Percentiles rank a stretch among this genome's conserved stretches.
phyloP scores from a whole-genome alignment of 64 coral and sea anemone genomes.

The Actinia tenebrosa region DNA sequence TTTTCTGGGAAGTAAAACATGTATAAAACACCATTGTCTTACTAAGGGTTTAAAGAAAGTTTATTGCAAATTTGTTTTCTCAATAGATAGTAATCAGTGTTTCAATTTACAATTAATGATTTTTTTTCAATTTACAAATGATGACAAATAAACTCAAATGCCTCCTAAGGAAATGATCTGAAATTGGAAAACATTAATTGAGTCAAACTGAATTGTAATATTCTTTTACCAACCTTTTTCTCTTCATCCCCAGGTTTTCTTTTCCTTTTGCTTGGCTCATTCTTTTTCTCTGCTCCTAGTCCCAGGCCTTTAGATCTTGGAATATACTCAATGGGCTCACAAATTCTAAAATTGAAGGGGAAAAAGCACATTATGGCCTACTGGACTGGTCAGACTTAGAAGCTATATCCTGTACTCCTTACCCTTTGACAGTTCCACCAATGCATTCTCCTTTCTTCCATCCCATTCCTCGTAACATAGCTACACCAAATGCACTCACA shows the following conservation, averaged over 20 bases:
- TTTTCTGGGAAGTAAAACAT: too few relatives aligned
- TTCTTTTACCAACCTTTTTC: neutral
- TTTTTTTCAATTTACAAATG: too few relatives aligned
- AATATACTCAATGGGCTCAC: conserved; percentile 94
- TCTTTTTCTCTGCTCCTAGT: conserved; percentile 73
- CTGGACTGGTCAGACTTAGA: too few relatives aligned
- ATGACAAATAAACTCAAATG: too few relatives aligned
- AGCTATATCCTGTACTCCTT: neutral
- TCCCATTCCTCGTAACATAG: conserved; percentile 98
- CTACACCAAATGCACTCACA: conserved; percentile 78
- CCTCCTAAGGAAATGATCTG: too few relatives aligned
- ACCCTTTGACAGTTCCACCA: conserved; percentile 88
- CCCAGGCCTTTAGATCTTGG: conserved; percentile 94
- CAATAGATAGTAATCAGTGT: too few relatives aligned
- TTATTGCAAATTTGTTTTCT: too few relatives aligned
- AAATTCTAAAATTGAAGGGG: conserved; percentile 32
- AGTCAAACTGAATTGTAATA: neutral
- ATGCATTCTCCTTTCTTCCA: conserved; percentile 96
- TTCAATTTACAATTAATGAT: too few relatives aligned
- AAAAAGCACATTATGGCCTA: neutral
- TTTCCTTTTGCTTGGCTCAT: conserved; percentile 43
- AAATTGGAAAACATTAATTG: too few relatives aligned
- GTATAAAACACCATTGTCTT: too few relatives aligned
- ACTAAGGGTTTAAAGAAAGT: too few relatives aligned
- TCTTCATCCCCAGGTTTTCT: conserved; percentile 69